A percentile compares a stretch with the other conserved stretches of the same genome.
phyloP scores from a whole-genome alignment of 2,888 invertebrate genomes.

The Baccha elongata region DNA sequence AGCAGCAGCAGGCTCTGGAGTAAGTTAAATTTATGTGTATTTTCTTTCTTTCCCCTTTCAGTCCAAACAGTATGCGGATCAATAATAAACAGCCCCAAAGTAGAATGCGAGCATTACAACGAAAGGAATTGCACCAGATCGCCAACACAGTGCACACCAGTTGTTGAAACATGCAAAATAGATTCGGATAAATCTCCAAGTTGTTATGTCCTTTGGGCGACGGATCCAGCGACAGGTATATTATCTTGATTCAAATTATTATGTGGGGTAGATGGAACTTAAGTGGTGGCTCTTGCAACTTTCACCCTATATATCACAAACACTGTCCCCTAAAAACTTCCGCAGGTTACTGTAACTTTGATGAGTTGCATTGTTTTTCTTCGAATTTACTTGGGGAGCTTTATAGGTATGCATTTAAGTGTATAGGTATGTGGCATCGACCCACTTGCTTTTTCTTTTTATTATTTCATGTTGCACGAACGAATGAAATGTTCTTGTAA shows the following conservation, averaged over 20 bases:
- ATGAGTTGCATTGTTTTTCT: constrained; percentile 47
- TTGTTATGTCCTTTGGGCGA: constrained; percentile 93
- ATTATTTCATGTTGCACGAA: neutral
- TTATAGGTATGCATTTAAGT: constrained; percentile 15
- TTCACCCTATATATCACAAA: neutral
- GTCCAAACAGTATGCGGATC: constrained; percentile 69
- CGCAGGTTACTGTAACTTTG: constrained; percentile 49
- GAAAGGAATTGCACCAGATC: constrained; percentile 82
- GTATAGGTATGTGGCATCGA: constrained; percentile 25
- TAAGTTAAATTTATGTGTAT: constrained; percentile 43
- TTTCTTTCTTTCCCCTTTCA: constrained; percentile 32
- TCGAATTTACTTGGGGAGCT: constrained; percentile 12
- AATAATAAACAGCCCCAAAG: constrained; percentile 75
- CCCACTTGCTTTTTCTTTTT: constrained; percentile 6
- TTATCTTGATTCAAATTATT: neutral
- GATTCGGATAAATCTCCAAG: constrained; percentile 89
- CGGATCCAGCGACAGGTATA: constrained; percentile 85
- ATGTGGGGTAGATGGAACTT: constrained; percentile 1
- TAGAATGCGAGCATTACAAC: constrained; percentile 80
- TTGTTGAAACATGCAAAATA: constrained; percentile 82
- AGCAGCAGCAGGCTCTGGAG: constrained; percentile 11
- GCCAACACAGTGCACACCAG: constrained; percentile 85
- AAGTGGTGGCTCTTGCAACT: neutral
- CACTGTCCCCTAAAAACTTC: neutral
- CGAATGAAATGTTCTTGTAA: neutral